Percentiles rank a stretch among this genome's conserved stretches.
Conservation (phyloP, 2,797 vertebrate genomes). For the Propithecus deckenii region DNA sequence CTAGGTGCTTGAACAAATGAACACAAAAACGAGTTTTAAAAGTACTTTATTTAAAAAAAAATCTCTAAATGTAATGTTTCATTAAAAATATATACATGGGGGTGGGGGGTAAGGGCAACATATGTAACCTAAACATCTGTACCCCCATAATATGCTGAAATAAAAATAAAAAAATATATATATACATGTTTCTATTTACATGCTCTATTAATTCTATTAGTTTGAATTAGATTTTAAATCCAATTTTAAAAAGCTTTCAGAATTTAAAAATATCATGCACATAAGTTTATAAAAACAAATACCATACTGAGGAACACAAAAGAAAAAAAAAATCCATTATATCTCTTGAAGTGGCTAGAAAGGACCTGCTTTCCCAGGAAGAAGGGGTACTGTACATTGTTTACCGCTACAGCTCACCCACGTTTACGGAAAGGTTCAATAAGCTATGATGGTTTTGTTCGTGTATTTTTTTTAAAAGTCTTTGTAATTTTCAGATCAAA, state of each 20-base stretch:
- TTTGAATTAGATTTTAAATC: conserved; percentile 4
- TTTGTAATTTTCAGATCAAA: not conserved
- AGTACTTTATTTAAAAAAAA: conserved; percentile 61
- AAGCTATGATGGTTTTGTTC: not conserved
- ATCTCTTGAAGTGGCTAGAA: not conserved
- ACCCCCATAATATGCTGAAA: too few relatives aligned
- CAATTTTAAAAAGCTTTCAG: not conserved
- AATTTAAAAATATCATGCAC: not conserved
- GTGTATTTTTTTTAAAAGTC: not conserved
- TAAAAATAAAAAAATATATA: not conserved
- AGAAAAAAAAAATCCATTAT: not conserved
- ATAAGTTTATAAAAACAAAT: not conserved
- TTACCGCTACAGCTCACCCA: not conserved
- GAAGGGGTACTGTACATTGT: accelerated
- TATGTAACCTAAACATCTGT: too few relatives aligned
- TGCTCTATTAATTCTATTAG: not conserved
- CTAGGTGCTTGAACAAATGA: conserved; percentile 33
- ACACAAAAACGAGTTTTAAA: conserved; percentile 30
- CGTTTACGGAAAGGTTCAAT: not conserved
- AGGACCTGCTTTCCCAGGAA: not conserved
- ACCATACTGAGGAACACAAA: not conserved
- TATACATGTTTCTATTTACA: conserved; percentile 20
- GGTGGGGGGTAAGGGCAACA: too few relatives aligned
- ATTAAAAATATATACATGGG: not conserved
- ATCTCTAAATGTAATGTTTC: not conserved